Percentiles rank a stretch among this genome's conserved stretches.
Conservation (phyloP, 2,888 invertebrate genomes). For the Hemistola chrysoprasaria region DNA sequence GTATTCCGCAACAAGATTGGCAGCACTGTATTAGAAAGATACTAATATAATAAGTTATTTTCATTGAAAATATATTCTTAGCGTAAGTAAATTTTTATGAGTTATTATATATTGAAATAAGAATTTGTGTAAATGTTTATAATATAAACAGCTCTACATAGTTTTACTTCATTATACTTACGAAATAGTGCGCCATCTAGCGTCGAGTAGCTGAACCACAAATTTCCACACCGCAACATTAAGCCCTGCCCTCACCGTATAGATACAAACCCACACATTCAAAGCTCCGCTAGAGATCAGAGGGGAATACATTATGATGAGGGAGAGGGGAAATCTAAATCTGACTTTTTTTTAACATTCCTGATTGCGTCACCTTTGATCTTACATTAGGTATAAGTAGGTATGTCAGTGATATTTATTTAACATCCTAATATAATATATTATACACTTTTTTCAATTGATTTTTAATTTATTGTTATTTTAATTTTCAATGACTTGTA, state of each 20-base stretch:
- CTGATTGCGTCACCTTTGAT: slow-evolving; percentile 8
- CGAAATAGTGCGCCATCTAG: slow-evolving; percentile 61
- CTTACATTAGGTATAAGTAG: no score
- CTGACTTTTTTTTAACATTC: slow-evolving; percentile 24
- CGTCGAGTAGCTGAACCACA: slow-evolving; percentile 63
- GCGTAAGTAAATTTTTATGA: no score
- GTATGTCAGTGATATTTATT: no score
- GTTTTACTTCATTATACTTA: neutral
- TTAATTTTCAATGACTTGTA: no score
- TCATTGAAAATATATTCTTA: no score
- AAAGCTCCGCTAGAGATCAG: slow-evolving; percentile 24
- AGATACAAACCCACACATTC: slow-evolving; percentile 39
- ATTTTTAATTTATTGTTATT: no score
- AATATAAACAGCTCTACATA: neutral
- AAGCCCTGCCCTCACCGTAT: slow-evolving; percentile 29
- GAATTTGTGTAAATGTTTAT: no score
- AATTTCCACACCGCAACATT: slow-evolving; percentile 25
- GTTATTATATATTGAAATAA: no score
- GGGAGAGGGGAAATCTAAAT: slow-evolving; percentile 25
- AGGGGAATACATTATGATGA: slow-evolving; percentile 32
- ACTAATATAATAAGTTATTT: no score
- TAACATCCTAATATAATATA: no score
- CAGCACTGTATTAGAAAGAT: slow-evolving; percentile 49
- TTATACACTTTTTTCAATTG: no score
- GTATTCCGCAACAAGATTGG: slow-evolving; percentile 42